Evolutionary conservation across 2,113 vertebrate genomes (phyloP).

Genomic region (Pachypanchax playfairii): DNA sequence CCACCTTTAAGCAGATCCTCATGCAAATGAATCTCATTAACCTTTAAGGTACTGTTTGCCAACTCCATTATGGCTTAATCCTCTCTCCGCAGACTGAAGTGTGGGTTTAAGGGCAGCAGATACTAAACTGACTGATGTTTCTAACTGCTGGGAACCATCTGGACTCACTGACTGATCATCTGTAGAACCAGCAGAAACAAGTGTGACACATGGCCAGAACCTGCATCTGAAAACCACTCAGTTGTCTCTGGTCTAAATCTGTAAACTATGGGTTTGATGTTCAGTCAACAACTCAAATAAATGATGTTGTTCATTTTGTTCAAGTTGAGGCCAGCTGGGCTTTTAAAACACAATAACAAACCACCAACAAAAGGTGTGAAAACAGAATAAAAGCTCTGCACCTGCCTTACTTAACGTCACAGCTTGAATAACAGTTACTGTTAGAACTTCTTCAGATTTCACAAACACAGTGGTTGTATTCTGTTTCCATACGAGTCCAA

Average conservation of each 20-base stretch:
- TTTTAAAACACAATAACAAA: background rate
- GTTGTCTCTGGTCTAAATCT: constrained; percentile 1
- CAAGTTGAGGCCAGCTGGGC: background rate
- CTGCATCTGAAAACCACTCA: background rate
- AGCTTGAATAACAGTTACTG: background rate
- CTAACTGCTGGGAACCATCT: constrained; percentile 29
- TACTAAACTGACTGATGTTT: constrained; percentile 16
- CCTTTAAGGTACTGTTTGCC: constrained; percentile 52
- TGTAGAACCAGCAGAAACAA: no score
- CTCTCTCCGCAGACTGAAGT: constrained; percentile 32
- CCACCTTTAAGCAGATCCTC: constrained; percentile 11
- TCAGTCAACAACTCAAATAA: background rate
- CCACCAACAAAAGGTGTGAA: background rate
- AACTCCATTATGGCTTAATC: constrained; percentile 73
- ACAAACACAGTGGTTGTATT: constrained; percentile 5
- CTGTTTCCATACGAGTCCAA: constrained; percentile 6
- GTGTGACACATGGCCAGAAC: no score
- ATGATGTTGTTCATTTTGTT: background rate
- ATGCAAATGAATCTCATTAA: constrained; percentile 65
- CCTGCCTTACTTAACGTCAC: constrained; percentile 24
- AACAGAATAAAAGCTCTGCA: background rate
- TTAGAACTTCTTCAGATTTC: constrained; percentile 46
- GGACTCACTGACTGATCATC: constrained; percentile 12
- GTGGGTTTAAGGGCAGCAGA: constrained; percentile 37
- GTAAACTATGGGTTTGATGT: constrained; percentile 1